Conservation (phyloP, 1,140 invertebrate species). For the Aphis craccivora region DNA sequence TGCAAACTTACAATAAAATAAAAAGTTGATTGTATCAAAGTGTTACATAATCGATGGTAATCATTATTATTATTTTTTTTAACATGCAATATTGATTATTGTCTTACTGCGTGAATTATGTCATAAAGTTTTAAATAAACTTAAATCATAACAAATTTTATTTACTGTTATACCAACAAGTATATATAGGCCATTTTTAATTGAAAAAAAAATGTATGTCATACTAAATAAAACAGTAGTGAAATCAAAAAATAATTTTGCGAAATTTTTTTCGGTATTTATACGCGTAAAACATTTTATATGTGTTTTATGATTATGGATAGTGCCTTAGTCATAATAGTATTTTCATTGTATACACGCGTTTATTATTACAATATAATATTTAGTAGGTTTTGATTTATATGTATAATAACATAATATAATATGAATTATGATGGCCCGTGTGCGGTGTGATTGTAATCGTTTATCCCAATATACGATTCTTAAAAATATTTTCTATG, state of each 20-base stretch:
- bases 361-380: too few relatives aligned
- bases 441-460: neutral
- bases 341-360: neutral
- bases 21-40: neutral
- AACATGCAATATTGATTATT: neutral
- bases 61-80: neutral
- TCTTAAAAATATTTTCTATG: constrained; percentile 22
- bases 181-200: neutral
- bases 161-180: neutral
- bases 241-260: neutral
- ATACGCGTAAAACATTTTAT: neutral
- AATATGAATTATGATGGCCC: neutral
- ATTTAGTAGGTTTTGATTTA: neutral
- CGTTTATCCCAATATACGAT: neutral
- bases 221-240: neutral
- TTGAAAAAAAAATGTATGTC: neutral
- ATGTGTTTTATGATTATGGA: neutral
- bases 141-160: neutral
- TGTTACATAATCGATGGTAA: neutral
- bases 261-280: neutral
- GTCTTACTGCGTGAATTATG: neutral
- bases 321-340: neutral
- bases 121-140: neutral
- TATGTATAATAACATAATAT: neutral
- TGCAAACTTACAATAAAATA: neutral